phyloP scores from a whole-genome alignment of 35 echinoderm and acorn worm species.

The Diadema setosum region DNA sequence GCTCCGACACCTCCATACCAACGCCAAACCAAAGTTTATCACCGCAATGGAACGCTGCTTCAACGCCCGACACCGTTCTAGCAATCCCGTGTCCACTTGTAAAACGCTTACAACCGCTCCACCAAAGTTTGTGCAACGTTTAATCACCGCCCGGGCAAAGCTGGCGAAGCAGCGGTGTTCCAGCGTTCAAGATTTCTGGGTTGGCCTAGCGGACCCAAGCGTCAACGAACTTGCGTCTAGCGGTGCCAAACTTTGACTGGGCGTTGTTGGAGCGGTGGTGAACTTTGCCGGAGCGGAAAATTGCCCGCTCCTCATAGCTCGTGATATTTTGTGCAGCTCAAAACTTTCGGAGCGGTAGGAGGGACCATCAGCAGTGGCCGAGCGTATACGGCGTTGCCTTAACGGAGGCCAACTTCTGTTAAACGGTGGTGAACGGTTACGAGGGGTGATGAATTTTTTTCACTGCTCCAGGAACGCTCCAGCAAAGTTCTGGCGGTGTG shows the following conservation, averaged over 20 bases:
- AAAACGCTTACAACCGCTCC: slow-evolving; percentile 4
- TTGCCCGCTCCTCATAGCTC: not conserved
- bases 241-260: not conserved
- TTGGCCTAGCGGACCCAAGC: not conserved
- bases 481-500: not conserved
- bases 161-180: not conserved
- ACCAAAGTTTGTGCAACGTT: not conserved
- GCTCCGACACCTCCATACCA: slow-evolving; percentile 1
- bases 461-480: not conserved
- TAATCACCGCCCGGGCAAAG: not conserved
- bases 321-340: not conserved
- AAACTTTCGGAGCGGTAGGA: slow-evolving; percentile 4
- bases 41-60: not conserved
- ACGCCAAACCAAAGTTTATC: slow-evolving; percentile 1
- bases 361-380: slow-evolving; percentile 1
- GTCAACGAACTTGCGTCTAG: not conserved
- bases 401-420: not conserved
- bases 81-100: not conserved
- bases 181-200: slow-evolving; percentile 4
- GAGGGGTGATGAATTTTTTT: not conserved
- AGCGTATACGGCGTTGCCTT: slow-evolving; percentile 8
- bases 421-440: slow-evolving; percentile 4
- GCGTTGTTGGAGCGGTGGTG: not conserved
- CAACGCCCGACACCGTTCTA: slow-evolving; percentile 1
- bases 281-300: slow-evolving; percentile 9